Conservation (phyloP, 2,888 invertebrate genomes). For the Augiades crinisus region DNA sequence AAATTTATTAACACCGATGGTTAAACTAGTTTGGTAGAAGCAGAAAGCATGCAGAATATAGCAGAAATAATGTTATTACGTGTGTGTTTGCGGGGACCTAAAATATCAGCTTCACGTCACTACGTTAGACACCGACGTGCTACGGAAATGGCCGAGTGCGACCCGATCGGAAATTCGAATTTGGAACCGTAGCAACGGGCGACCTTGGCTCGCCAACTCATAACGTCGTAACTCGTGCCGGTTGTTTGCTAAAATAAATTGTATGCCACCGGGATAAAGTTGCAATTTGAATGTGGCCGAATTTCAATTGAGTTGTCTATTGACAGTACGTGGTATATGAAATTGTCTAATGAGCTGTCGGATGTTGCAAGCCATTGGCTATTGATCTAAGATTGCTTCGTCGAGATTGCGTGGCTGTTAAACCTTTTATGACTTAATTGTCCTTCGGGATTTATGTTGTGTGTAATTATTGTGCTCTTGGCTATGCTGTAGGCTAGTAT, state of each 20-base stretch:
- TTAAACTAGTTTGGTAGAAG: no score
- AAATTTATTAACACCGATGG: no score
- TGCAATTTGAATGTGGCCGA: neutral
- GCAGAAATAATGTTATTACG: no score
- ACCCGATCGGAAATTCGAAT: constrained; percentile 42
- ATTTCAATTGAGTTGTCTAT: constrained; percentile 4
- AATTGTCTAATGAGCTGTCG: constrained; percentile 21
- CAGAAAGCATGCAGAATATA: no score
- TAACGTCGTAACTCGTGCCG: constrained; percentile 6
- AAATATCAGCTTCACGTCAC: constrained; percentile 37
- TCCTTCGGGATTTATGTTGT: no score
- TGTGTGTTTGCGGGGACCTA: no score
- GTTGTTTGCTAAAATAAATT: constrained; percentile 2
- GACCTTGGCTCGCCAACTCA: constrained; percentile 1
- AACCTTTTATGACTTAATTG: neutral
- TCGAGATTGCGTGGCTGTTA: neutral
- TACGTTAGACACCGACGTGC: constrained; percentile 52
- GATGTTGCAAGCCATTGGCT: constrained; percentile 8
- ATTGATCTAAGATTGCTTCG: constrained; percentile 12
- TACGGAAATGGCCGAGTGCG: constrained; percentile 58
- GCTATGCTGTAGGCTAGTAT: no score
- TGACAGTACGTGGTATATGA: constrained; percentile 19
- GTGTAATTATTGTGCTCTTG: no score
- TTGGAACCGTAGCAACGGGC: constrained; percentile 26
- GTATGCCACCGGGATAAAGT: constrained; percentile 7